phyloP scores from a whole-genome alignment of 2,113 vertebrate genomes.

The Prunella himalayana region DNA sequence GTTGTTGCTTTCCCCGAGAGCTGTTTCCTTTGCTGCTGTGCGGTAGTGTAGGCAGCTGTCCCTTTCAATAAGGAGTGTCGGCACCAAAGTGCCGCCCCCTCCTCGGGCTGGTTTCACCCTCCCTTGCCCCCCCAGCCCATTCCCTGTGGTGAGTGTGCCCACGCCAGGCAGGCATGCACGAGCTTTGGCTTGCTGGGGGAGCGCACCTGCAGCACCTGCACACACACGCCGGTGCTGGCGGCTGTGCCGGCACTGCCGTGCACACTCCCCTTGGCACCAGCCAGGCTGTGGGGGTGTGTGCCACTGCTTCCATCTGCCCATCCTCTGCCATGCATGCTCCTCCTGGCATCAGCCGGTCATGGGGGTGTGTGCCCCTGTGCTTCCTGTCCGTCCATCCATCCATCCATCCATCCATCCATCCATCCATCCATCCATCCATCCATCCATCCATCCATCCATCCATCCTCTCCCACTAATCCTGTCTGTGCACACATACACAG shows the following conservation, averaged over 20 bases:
- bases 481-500: too few species aligned
- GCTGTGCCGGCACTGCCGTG: neutral
- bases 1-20: neutral
- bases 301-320: neutral
- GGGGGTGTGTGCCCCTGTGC: neutral
- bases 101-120: neutral
- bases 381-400: neutral
- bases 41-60: conserved; percentile 14
- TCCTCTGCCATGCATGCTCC: neutral
- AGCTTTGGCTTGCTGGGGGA: neutral
- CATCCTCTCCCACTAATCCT: neutral
- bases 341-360: neutral
- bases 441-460: neutral
- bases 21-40: neutral
- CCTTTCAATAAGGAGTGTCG: neutral
- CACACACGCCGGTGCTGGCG: neutral
- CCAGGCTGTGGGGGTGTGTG: neutral
- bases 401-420: neutral
- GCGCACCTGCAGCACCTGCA: neutral
- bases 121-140: neutral
- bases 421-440: neutral
- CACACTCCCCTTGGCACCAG: neutral
- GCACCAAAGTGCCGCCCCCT: neutral
- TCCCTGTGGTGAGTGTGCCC: neutral
- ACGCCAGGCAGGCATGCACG: neutral